These are phyloP conservation scores for Temnothorax rugatulus DNA, from an alignment of 2,888 invertebrate genomes.

Conservation along the genomic window DNA sequence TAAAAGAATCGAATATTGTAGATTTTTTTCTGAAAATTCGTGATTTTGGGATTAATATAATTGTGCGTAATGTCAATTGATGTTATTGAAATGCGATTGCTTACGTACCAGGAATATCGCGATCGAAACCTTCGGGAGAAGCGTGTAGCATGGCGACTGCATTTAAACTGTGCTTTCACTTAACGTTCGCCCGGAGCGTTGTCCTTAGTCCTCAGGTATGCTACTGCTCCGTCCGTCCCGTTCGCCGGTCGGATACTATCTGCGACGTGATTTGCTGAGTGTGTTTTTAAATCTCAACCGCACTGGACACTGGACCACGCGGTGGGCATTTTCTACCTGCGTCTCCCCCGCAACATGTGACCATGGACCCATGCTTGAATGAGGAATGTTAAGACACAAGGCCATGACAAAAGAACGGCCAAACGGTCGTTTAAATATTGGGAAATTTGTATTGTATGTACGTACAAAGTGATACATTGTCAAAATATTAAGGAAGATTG, in stretches of 20 bases:
- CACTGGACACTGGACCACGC: neutral
- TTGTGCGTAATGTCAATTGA: neutral
- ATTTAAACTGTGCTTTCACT: constrained; percentile 34
- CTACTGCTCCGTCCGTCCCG: neutral
- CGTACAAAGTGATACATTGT: neutral
- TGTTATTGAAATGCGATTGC: neutral
- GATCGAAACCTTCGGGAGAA: neutral
- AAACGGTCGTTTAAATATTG: neutral
- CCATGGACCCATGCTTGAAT: neutral
- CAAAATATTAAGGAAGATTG: neutral
- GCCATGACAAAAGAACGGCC: neutral
- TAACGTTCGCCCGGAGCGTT: constrained; percentile 18
- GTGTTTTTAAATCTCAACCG: constrained; percentile 22
- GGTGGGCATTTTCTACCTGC: constrained; percentile 11
- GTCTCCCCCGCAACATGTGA: neutral
- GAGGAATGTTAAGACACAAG: neutral
- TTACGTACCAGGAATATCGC: neutral
- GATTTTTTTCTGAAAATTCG: neutral
- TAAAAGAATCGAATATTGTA: neutral
- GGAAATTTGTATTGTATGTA: neutral
- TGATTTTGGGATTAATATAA: neutral
- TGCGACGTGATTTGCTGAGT: constrained; percentile 8
- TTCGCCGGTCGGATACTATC: neutral
- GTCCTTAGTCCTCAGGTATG: neutral
- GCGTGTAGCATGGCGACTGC: neutral